Base-by-base conservation (phyloP, 2,888 invertebrate genomes). In the Tiliacea aurago region DNA sequence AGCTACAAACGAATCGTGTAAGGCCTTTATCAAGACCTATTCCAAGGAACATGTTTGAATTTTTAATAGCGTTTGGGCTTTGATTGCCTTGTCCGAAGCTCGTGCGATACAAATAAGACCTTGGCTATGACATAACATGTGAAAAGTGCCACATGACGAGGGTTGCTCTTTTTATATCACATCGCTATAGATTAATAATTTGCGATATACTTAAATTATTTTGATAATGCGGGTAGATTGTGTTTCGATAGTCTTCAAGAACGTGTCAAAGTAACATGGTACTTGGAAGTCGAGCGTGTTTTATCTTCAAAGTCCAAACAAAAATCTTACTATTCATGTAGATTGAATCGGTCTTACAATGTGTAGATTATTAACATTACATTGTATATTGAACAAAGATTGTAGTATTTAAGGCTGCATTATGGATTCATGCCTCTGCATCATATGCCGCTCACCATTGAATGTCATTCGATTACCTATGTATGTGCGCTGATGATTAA, bases 341-440 rank as follows among this genome's bases (percentile, higher is more conserved):
- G 20, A 53, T 65, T 62, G 6, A 76, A 66, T 61, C 61, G 33
- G 68, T 70, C 62, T 76, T 62, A 59, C 47, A 70, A 63, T 73
- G 70, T 68, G 28, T 43, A 56, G 33, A 28, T 28, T 4, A 79
- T 74, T 78, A 68, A 18, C 53, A 45, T 67, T 45, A 56, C 73
- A 77, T 53, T 77, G 70, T 73, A 33, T 61, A 45, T 15, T 66
- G 64, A 78, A 74, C 74, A 74, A 71, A 66, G 47, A 66, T 81
- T 58, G 59, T 51, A 55, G n/a, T 76, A 56, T 53, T n/a, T 47
- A 61, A 64, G 51, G 28, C 51, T 58, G 41, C 49, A 61, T 41
- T 66, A 71, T n/a, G 43, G 45, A 47, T 6, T 37, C 37, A 37
- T 37, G 37, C 37, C 37, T 4, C 37, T 37, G 37, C 61, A 55